Percentiles rank a stretch among this genome's conserved stretches.
Evolutionary conservation across 2,797 vertebrate genomes (phyloP).

Genomic region (Rhinophrynus dorsalis): DNA sequence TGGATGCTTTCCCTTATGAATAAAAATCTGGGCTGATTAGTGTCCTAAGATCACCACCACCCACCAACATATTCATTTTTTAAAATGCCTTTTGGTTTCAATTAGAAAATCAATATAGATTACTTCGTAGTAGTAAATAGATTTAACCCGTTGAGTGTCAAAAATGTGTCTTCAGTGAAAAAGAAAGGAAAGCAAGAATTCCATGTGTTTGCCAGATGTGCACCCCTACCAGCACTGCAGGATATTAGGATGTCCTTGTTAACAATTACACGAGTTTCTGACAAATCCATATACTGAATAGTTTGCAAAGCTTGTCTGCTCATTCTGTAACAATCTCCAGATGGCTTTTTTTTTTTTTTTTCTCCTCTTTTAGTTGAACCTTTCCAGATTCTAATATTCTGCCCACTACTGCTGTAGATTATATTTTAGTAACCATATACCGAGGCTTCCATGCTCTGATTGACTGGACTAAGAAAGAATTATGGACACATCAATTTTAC

Average conservation of each 20-base stretch:
- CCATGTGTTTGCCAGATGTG: constrained; percentile 40
- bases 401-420: not conserved
- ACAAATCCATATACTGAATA: constrained; percentile 1
- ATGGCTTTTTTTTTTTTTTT: too few relatives aligned
- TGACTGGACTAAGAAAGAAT: not conserved
- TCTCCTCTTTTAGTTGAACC: not conserved
- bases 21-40: too few relatives aligned
- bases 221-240: not conserved
- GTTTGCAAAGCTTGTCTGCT: not conserved
- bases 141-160: too few relatives aligned
- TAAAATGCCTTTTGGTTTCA: too few relatives aligned
- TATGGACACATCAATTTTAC: too few relatives aligned
- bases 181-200: not conserved
- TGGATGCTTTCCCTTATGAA: too few relatives aligned
- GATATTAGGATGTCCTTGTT: constrained; percentile 5
- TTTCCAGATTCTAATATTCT: not conserved
- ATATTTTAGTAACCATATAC: not conserved
- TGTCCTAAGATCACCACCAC: too few relatives aligned
- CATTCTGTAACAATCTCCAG: too few relatives aligned
- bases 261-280: constrained; percentile 14
- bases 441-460: not conserved
- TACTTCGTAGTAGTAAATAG: too few relatives aligned
- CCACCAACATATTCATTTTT: too few relatives aligned
- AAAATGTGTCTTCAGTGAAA: not conserved
- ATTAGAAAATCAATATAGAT: too few relatives aligned